Base-by-base conservation (phyloP, 2,113 vertebrate genomes). In the Pipa parva region DNA sequence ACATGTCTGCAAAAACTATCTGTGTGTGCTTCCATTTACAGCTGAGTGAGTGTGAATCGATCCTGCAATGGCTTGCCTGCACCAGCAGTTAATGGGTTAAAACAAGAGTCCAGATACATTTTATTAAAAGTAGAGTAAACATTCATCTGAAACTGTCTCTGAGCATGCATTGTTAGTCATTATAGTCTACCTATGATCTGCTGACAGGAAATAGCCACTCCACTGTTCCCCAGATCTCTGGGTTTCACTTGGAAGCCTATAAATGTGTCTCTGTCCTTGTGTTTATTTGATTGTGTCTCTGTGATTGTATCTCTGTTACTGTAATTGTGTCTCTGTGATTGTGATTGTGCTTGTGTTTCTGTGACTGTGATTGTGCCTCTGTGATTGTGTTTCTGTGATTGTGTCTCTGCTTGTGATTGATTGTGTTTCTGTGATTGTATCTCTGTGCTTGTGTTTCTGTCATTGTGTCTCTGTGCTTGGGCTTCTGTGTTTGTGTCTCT, bases 251-350 rank as follows among this genome's bases (percentile, higher is more conserved):
- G 22, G 5, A 37, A 37, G 31, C 58, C 48, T 61, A 33, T 69
- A 60, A 61, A 60, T 54, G 7, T 61, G 48, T 54, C 66, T 52
- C 21, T 28, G 21, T 51, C 42, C 27, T 59, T 68, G 65, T 59
- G 55, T 11, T 39, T n/a, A n/a, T n/a, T n/a, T n/a, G n/a, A n/a
- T n/a, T n/a, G n/a, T n/a, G n/a, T n/a, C n/a, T n/a, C n/a, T n/a
- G n/a, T n/a, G n/a, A n/a, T n/a, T n/a, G n/a, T n/a, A n/a, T n/a
- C n/a, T n/a, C n/a, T n/a, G n/a, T n/a, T n/a, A n/a, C n/a, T n/a
- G n/a, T n/a, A n/a, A n/a, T n/a, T n/a, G n/a, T n/a, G n/a, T n/a
- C n/a, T n/a, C n/a, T n/a, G n/a, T n/a, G n/a, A n/a, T n/a, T n/a
- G n/a, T n/a, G n/a, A n/a, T n/a, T n/a, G n/a, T n/a, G n/a, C n/a